Conservation (phyloP, 2,113 vertebrate species). For the Emydura subglobosa region DNA sequence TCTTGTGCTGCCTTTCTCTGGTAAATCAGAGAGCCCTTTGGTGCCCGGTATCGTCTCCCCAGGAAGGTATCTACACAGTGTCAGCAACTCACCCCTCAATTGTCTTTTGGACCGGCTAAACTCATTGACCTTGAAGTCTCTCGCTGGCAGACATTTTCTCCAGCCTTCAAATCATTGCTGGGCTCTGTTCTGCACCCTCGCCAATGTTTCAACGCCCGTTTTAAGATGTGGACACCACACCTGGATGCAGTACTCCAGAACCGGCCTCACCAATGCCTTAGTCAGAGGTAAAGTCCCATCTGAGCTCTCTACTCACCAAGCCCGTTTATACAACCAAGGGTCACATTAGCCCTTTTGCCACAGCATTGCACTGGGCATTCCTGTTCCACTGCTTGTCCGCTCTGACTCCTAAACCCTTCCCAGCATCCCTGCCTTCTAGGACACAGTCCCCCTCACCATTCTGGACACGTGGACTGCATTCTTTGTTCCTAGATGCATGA, state of each 20-base stretch:
- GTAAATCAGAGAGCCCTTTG: background rate
- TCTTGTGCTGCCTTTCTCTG: conserved; percentile 1
- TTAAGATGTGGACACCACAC: background rate
- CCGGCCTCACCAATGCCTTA: background rate
- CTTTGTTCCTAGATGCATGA: background rate
- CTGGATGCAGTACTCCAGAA: background rate
- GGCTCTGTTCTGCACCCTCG: background rate
- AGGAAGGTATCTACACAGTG: background rate
- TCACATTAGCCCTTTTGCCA: background rate
- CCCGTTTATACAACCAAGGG: background rate
- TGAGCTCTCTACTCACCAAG: background rate
- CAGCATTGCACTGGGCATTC: background rate
- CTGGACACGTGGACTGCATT: background rate
- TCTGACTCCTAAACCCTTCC: background rate
- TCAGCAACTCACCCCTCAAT: background rate
- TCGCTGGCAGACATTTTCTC: background rate
- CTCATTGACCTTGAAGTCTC: background rate
- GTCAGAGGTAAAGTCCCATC: too few species aligned
- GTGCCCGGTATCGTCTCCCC: background rate
- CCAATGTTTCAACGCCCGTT: background rate
- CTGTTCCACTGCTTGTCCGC: background rate
- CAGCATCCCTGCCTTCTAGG: background rate
- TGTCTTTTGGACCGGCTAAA: background rate
- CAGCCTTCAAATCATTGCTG: background rate
- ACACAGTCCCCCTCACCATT: background rate